Conservation (phyloP, 2,797 vertebrate species). For the Mormyrops attenuatus region DNA sequence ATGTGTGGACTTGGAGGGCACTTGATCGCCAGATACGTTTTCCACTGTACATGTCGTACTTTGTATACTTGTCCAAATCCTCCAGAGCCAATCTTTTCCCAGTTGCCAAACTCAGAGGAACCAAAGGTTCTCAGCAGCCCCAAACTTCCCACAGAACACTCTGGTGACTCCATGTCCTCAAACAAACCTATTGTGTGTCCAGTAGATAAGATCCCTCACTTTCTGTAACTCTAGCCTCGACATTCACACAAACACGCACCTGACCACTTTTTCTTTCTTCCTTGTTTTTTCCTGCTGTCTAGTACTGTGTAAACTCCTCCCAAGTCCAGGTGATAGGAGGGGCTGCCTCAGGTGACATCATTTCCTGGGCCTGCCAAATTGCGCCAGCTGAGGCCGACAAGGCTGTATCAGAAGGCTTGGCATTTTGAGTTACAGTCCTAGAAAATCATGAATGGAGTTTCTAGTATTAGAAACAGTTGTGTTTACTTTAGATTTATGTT, state of each 20-base stretch:
- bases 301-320: constrained; percentile 45
- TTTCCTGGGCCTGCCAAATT: constrained; percentile 49
- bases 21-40: constrained; percentile 96
- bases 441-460: constrained; percentile 1
- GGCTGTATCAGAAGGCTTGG: background rate
- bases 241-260: constrained; percentile 40
- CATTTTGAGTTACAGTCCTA: background rate
- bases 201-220: constrained; percentile 35
- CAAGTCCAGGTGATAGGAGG: constrained; percentile 66
- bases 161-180: constrained; percentile 70
- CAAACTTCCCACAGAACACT: constrained; percentile 72
- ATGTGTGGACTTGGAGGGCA: constrained; percentile 91
- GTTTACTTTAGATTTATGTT: background rate
- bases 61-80: constrained; percentile 98
- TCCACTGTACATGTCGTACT: constrained; percentile 92
- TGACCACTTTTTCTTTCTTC: constrained; percentile 47
- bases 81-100: constrained; percentile 95
- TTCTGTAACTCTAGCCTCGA: constrained; percentile 34
- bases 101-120: constrained; percentile 77
- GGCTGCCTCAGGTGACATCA: constrained; percentile 57
- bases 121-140: constrained; percentile 86
- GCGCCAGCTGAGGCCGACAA: constrained; percentile 20
- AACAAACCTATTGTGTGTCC: constrained; percentile 11
- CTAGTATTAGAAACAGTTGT: background rate
- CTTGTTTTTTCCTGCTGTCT: constrained; percentile 54